phyloP scores from a whole-genome alignment of 1,140 invertebrate species.

The Drosophila bifasciata region DNA sequence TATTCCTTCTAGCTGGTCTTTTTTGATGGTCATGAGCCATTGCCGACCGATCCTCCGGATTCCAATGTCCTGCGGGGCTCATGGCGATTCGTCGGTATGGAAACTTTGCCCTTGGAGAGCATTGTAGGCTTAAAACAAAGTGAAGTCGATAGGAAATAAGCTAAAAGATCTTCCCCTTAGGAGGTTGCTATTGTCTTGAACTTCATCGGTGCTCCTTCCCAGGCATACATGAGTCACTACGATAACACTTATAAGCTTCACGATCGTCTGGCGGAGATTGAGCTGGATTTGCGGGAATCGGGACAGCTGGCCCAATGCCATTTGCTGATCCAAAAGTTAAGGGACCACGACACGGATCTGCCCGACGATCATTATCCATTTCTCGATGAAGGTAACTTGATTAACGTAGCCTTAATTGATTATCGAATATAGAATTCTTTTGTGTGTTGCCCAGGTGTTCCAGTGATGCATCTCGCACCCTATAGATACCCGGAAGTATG shows the following conservation, averaged over 20 bases:
- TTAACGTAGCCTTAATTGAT: not conserved
- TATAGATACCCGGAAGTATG: slow-evolving; percentile 24
- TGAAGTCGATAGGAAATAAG: too few species aligned
- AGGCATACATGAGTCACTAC: slow-evolving; percentile 34
- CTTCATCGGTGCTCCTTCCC: slow-evolving; percentile 46
- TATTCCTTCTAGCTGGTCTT: slow-evolving; percentile 30
- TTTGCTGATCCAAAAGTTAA: slow-evolving; percentile 29
- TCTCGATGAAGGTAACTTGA: slow-evolving; percentile 17
- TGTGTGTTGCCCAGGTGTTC: slow-evolving; percentile 20
- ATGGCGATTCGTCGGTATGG: slow-evolving; percentile 6
- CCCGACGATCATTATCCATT: slow-evolving; percentile 53
- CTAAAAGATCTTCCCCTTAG: slow-evolving; percentile 10
- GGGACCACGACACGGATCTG: slow-evolving; percentile 22
- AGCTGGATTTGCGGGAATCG: slow-evolving; percentile 4
- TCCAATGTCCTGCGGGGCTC: slow-evolving; percentile 24
- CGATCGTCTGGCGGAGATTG: slow-evolving; percentile 24
- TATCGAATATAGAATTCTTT: not conserved
- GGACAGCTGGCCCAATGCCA: slow-evolving; percentile 27
- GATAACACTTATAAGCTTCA: slow-evolving; percentile 8
- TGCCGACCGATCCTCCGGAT: not conserved
- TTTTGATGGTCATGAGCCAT: slow-evolving; percentile 49
- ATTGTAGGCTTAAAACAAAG: slow-evolving; percentile 15
- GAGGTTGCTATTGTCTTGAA: slow-evolving; percentile 26
- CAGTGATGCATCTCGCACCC: slow-evolving; percentile 38
- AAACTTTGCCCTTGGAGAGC: not conserved